These are phyloP conservation scores for Caenorhabditis sp. DNA, from an alignment of 2,888 invertebrate species.

Conservation along the genomic window DNA sequence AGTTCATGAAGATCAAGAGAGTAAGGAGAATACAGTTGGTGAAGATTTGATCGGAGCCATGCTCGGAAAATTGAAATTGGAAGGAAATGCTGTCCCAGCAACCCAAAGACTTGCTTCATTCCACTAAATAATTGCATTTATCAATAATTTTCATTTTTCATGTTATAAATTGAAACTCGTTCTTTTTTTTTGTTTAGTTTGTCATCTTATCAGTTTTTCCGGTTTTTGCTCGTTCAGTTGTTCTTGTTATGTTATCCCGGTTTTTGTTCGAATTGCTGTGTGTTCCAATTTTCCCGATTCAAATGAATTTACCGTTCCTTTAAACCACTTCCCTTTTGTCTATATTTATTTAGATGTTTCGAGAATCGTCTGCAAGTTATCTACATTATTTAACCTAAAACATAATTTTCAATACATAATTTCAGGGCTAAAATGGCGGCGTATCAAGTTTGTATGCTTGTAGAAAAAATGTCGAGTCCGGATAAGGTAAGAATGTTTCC, in stretches of 20 bases:
- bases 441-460: slow-evolving; percentile 42
- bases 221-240: slow-evolving; percentile 5
- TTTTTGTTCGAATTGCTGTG: slow-evolving; percentile 2
- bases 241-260: slow-evolving; percentile 3
- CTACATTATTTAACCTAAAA: not conserved
- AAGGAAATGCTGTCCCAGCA: slow-evolving; percentile 22
- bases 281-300: slow-evolving; percentile 1
- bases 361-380: not conserved
- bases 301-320: not conserved
- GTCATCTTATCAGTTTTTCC: not conserved
- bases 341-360: slow-evolving; percentile 1
- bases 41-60: slow-evolving; percentile 23
- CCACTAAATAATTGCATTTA: too few species aligned
- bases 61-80: slow-evolving; percentile 32
- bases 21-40: slow-evolving; percentile 1
- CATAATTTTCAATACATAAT: slow-evolving; percentile 5
- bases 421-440: slow-evolving; percentile 15
- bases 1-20: slow-evolving; percentile 8
- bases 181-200: slow-evolving; percentile 3
- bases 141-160: not conserved
- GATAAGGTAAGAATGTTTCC: too few species aligned
- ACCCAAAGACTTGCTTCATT: slow-evolving; percentile 25
- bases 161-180: not conserved
- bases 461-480: slow-evolving; percentile 53
- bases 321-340: not conserved